phyloP scores from a whole-genome alignment of 2,113 vertebrate species.

The Chiloscyllium plagiosum region DNA sequence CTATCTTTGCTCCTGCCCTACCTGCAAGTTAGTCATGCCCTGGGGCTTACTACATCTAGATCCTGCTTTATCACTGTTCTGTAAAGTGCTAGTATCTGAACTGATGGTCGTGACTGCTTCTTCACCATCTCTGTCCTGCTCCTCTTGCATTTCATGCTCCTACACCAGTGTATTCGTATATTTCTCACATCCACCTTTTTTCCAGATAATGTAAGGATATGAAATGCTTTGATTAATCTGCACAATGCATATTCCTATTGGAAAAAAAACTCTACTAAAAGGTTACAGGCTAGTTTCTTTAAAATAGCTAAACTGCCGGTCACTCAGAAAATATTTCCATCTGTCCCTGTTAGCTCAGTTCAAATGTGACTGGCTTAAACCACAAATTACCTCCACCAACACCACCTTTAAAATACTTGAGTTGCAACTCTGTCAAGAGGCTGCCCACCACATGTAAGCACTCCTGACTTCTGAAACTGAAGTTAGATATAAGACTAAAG shows the following conservation, averaged over 20 bases:
- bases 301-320: neutral
- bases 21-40: no score
- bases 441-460: neutral
- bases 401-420: neutral
- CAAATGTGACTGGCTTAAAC: neutral
- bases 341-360: neutral
- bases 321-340: neutral
- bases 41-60: no score
- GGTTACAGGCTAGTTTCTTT: neutral
- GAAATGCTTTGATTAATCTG: neutral
- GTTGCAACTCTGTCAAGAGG: neutral
- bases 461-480: neutral
- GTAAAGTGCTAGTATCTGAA: no score
- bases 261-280: neutral
- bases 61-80: no score
- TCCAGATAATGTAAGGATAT: neutral
- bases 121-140: no score
- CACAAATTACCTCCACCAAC: neutral
- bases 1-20: no score
- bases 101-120: no score
- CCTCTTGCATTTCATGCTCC: no score
- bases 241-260: neutral
- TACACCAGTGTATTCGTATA: neutral
- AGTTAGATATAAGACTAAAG: neutral
- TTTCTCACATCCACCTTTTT: neutral